Conservation (phyloP, 2,888 invertebrate species). For the Fabriciana adippe region DNA sequence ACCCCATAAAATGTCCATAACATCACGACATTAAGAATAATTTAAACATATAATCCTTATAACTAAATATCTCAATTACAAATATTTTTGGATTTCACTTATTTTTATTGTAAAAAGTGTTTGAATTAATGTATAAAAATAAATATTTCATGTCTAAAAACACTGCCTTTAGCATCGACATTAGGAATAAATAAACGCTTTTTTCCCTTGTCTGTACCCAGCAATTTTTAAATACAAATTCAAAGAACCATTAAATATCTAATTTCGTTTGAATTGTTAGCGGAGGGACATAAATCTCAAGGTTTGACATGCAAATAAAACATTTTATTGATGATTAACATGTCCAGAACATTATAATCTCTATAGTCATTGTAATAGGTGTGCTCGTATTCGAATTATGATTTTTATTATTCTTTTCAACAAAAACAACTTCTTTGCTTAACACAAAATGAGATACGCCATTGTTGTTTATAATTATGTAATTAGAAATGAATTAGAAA, state of each 20-base stretch:
- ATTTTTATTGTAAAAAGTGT: too few relatives aligned
- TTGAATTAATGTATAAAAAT: too few relatives aligned
- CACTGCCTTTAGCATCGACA: too few relatives aligned
- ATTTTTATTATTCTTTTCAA: background rate
- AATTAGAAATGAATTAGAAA: too few relatives aligned
- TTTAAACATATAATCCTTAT: too few relatives aligned
- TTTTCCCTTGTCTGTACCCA: background rate
- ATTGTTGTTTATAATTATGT: too few relatives aligned
- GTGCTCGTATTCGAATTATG: background rate
- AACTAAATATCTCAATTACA: too few relatives aligned
- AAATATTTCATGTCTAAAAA: too few relatives aligned
- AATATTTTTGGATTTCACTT: too few relatives aligned
- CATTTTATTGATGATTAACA: background rate
- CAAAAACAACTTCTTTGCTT: too few relatives aligned
- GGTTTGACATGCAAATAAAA: conserved; percentile 24
- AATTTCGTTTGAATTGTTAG: conserved; percentile 23
- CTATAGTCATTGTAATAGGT: conserved; percentile 2
- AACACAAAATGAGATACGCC: too few relatives aligned
- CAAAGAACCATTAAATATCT: conserved; percentile 29
- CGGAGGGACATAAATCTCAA: conserved; percentile 20
- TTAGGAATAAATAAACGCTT: too few relatives aligned
- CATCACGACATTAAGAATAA: background rate
- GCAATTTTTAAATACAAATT: conserved; percentile 6
- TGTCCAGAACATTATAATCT: conserved; percentile 5
- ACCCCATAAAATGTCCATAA: conserved; percentile 24